Conservation (phyloP, 2,113 vertebrate species). For the Patagioenas fasciata region DNA sequence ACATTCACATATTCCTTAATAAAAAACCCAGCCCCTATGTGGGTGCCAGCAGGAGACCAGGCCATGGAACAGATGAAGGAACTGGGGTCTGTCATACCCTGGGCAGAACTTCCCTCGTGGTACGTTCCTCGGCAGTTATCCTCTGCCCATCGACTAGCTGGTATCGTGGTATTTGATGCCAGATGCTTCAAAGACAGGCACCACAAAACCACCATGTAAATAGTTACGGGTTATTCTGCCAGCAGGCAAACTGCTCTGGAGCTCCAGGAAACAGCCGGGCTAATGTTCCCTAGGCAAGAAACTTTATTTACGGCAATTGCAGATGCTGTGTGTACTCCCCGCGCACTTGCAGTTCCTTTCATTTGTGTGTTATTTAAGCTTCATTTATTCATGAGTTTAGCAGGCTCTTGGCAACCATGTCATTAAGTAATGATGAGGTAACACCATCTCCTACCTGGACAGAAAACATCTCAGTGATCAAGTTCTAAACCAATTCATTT, state of each 20-base stretch:
- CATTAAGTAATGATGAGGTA: neutral
- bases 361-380: neutral
- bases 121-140: neutral
- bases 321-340: neutral
- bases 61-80: neutral
- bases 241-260: neutral
- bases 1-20: neutral
- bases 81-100: neutral
- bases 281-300: neutral
- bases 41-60: neutral
- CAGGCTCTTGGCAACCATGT: neutral
- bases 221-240: neutral
- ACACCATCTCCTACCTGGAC: neutral
- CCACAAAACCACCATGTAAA: neutral
- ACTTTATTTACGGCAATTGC: neutral
- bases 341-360: neutral
- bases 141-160: neutral
- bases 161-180: neutral
- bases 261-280: neutral
- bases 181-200: neutral
- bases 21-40: neutral
- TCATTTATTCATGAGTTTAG: conserved; percentile 1
- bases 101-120: fast-evolving
- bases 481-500: neutral
- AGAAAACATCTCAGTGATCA: neutral